phyloP scores from a whole-genome alignment of 2,113 vertebrate genomes.

The Eclectus roratus region DNA sequence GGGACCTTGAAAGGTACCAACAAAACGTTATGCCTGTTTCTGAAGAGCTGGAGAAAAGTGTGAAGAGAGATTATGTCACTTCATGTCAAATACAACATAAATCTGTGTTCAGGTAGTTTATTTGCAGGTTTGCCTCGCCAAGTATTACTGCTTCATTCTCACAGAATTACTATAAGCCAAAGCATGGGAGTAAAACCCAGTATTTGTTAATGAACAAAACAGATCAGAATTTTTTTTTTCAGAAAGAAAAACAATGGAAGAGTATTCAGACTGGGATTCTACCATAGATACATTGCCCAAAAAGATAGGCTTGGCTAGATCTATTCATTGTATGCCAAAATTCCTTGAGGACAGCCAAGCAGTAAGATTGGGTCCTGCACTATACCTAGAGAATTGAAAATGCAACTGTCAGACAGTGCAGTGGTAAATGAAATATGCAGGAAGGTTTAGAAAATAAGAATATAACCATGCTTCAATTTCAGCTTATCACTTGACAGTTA shows the following conservation, averaged over 20 bases:
- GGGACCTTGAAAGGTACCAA: background rate
- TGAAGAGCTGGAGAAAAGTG: background rate
- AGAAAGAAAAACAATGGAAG: background rate
- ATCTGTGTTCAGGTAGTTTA: background rate
- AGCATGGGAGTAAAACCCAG: background rate
- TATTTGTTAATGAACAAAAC: background rate
- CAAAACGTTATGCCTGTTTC: background rate
- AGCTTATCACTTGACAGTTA: background rate
- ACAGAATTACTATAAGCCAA: background rate
- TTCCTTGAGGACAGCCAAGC: background rate
- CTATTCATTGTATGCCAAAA: background rate
- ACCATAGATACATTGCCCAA: background rate
- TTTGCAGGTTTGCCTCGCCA: background rate
- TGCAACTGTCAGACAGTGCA: background rate
- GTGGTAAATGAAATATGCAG: background rate
- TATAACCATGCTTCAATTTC: background rate
- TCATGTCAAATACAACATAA: background rate
- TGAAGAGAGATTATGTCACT: background rate
- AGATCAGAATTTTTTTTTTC: rapidly evolving
- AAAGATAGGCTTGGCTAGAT: background rate
- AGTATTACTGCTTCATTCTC: background rate
- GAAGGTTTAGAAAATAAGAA: background rate
- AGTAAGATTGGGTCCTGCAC: background rate
- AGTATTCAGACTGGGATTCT: background rate
- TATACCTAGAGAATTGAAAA: background rate